Evolutionary conservation across 1,140 invertebrate species (phyloP).

Genomic region (Liolophura sinensis): DNA sequence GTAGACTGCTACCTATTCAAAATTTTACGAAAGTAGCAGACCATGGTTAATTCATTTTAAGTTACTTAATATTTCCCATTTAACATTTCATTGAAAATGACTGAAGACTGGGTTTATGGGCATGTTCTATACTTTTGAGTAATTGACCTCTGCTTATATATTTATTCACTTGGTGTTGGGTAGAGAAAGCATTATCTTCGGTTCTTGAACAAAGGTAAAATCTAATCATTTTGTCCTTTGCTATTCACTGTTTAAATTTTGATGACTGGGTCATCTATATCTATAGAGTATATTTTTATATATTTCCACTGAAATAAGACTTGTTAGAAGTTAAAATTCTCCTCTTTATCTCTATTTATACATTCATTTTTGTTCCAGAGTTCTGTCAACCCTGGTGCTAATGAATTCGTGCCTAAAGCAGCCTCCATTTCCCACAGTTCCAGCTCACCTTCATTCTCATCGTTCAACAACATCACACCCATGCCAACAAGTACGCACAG

Average conservation of each 20-base stretch:
- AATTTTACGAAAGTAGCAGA: too few relatives aligned
- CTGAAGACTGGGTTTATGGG: too few relatives aligned
- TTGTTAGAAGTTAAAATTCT: neutral
- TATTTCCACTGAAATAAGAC: too few relatives aligned
- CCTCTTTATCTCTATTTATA: neutral
- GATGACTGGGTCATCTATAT: neutral
- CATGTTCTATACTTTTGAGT: too few relatives aligned
- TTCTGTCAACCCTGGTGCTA: too few relatives aligned
- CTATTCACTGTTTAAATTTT: neutral
- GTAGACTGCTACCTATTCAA: too few relatives aligned
- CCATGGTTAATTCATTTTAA: too few relatives aligned
- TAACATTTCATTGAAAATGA: too few relatives aligned
- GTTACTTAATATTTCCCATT: too few relatives aligned
- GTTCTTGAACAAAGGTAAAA: neutral
- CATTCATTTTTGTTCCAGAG: conserved; percentile 6
- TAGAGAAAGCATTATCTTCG: neutral
- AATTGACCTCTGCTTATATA: too few relatives aligned
- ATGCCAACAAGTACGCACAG: conserved; percentile 29
- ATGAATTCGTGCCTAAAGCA: conserved; percentile 39
- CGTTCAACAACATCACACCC: conserved; percentile 29
- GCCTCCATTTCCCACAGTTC: conserved; percentile 44
- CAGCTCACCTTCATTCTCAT: conserved; percentile 48
- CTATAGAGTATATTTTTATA: neutral
- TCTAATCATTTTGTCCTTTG: neutral
- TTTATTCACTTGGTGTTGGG: too few relatives aligned